Base-by-base conservation (phyloP, 2,888 invertebrate genomes). In the Ophraella communa region DNA sequence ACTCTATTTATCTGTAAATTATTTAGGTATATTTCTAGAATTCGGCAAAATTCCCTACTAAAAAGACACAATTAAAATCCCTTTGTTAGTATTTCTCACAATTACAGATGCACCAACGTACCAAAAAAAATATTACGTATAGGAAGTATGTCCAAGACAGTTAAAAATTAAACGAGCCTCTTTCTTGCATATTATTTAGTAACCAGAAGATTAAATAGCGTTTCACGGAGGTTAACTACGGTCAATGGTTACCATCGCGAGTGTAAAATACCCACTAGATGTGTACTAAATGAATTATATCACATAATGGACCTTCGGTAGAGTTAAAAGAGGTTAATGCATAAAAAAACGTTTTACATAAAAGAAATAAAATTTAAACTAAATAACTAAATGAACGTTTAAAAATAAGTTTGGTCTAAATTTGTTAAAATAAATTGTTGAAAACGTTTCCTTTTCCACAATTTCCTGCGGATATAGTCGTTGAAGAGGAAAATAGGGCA, bases 151-250 rank as follows among this genome's bases (percentile, higher is more conserved):
- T 39, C 14, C 21, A 20, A 21, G 45, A 45, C 67, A 67, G 60
- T 62, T n/a, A n/a, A n/a, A 68, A 39, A 17, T 39, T 39, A 10
- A n/a, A 39, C n/a, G 45, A 45, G 45, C 11, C 21, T 64, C n/a
- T n/a, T n/a, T 53, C 63, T 62, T 67, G 57, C 62, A 69, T 62
- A 56, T 65, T 70, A 69, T 72, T 68, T 68, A 64, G 65, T 67
- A 68, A 67, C 69, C 61, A 69, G 51, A 23, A 69, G 70, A 73
- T 70, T 70, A 73, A 71, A 63, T 67, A 69, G 68, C 67, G 68
- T 70, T 71, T 66, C 69, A 61, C 66, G 62, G 66, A 74, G 74
- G 74, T 74, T 74, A 74, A 74, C 72, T 69, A 72, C 73, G 74
- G 74, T 74, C 73, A 74, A 70, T 71, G 69, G 71, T 70, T 72